Evolutionary conservation across 2,113 vertebrate species (phyloP).

Genomic region (Salvator merianae): DNA sequence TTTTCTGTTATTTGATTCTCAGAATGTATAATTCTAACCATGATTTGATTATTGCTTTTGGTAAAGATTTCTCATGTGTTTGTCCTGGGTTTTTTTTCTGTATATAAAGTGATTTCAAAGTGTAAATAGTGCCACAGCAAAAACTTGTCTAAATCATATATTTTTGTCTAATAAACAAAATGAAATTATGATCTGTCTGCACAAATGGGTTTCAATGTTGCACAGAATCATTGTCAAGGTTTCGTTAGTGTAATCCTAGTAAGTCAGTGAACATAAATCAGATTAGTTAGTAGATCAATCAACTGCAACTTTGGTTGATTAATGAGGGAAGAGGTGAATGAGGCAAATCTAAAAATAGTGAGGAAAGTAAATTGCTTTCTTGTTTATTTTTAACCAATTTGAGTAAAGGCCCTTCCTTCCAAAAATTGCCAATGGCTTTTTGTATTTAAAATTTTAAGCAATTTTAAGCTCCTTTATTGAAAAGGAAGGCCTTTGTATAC

Average conservation of each 20-base stretch:
- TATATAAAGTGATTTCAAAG: constrained; percentile 97
- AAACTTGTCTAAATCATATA: constrained; percentile 99
- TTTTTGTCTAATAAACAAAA: constrained; percentile 99
- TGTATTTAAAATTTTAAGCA: not conserved
- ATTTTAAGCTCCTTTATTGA: not conserved
- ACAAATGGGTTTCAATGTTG: constrained; percentile 57
- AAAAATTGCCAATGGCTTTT: not conserved
- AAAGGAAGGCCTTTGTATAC: not conserved
- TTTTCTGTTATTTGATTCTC: constrained; percentile 84
- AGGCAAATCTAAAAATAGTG: not conserved
- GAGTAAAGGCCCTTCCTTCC: not conserved
- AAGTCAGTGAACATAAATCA: not conserved
- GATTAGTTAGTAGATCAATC: not conserved
- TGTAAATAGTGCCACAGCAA: constrained; percentile 97
- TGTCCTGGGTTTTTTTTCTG: constrained; percentile 85
- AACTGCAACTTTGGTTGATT: not conserved
- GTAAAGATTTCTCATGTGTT: constrained; percentile 86
- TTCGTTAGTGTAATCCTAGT: not conserved
- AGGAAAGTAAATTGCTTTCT: too few species aligned
- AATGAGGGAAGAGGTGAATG: not conserved
- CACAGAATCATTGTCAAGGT: constrained; percentile 1
- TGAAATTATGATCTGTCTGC: constrained; percentile 79
- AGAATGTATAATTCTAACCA: constrained; percentile 77
- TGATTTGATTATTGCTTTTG: constrained; percentile 79
- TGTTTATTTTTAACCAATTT: not conserved